Evolutionary conservation across 2,113 vertebrate genomes (phyloP).

Genomic region (Dolichotis patagonum): DNA sequence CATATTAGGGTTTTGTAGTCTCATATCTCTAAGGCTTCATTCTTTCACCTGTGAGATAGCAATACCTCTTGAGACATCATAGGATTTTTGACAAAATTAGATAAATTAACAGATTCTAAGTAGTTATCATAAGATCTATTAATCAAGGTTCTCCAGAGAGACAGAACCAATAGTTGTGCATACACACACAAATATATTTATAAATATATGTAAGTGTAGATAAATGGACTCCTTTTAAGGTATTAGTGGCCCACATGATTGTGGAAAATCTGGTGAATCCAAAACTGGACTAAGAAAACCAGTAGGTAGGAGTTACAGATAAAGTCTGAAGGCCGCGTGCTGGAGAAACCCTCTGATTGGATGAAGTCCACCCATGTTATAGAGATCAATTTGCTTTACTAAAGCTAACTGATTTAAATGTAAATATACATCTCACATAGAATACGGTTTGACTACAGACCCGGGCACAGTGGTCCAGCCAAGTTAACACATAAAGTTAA

Average conservation of each 20-base stretch:
- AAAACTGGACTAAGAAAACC: neutral
- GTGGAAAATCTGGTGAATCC: neutral
- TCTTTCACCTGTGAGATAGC: neutral
- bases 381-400: neutral
- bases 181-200: neutral
- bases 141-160: neutral
- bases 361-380: neutral
- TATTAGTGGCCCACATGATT: neutral
- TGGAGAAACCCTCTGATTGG: neutral
- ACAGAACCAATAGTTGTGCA: neutral
- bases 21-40: neutral
- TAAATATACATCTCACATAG: neutral
- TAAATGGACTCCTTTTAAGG: slow-evolving; percentile 1
- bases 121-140: neutral
- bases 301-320: neutral
- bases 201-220: neutral
- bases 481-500: neutral
- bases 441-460: neutral
- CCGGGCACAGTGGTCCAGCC: neutral
- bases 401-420: neutral
- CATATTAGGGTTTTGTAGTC: neutral
- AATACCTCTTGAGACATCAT: neutral
- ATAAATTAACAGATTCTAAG: neutral
- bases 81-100: neutral
- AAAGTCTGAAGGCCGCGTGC: neutral